phyloP scores from a whole-genome alignment of 2,113 vertebrate species.

The Myanophis thanlyinensis region DNA sequence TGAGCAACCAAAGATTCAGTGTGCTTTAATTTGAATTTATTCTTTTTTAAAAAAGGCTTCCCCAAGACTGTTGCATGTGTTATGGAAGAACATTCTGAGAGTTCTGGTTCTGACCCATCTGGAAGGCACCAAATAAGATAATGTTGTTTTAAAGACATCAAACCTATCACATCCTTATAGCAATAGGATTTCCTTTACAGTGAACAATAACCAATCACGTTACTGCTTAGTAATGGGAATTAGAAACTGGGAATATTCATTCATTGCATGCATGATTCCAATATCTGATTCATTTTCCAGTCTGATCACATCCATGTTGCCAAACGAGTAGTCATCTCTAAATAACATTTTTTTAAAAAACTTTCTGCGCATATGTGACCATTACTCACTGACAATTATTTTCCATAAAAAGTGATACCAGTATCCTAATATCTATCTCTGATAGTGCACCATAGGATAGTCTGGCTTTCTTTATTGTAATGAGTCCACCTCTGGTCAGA shows the following conservation, averaged over 20 bases:
- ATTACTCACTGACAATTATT: not conserved
- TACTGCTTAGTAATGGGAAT: not conserved
- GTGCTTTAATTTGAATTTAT: not conserved
- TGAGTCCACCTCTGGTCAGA: not conserved
- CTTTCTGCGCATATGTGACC: not conserved
- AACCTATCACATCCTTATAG: not conserved
- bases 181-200: not conserved
- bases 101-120: not conserved
- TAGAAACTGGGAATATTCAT: not conserved
- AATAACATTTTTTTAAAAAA: not conserved
- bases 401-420: not conserved
- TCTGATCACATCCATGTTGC: not conserved
- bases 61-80: not conserved
- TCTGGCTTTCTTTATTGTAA: not conserved
- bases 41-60: not conserved
- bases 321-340: not conserved
- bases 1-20: not conserved
- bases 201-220: not conserved
- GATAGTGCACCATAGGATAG: not conserved
- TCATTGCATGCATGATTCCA: not conserved
- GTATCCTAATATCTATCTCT: not conserved
- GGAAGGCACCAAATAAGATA: not conserved
- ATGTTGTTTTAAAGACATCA: not conserved
- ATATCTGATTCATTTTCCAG: not conserved
- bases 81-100: not conserved